Conservation (phyloP, 2,113 vertebrate species). For the Spea multiplicata region DNA sequence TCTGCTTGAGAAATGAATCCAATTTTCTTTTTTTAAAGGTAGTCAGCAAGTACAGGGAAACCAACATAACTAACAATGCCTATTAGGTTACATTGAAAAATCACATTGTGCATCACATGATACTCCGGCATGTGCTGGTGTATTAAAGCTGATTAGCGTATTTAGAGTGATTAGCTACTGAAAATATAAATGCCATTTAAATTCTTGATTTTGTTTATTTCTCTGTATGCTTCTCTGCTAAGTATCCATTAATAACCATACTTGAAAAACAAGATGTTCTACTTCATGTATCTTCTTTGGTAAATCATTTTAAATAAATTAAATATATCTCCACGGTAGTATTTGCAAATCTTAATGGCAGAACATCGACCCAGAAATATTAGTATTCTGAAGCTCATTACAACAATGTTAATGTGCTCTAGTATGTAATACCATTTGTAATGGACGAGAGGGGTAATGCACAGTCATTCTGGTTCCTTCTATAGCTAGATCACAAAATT, state of each 20-base stretch:
- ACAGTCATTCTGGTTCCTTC: neutral
- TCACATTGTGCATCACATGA: slow-evolving; percentile 28
- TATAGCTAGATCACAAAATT: neutral
- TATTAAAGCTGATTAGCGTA: slow-evolving; percentile 43
- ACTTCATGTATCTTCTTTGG: slow-evolving; percentile 27
- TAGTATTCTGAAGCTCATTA: slow-evolving; percentile 31
- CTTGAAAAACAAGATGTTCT: slow-evolving; percentile 46
- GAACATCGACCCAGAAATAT: slow-evolving; percentile 29
- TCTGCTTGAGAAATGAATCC: slow-evolving; percentile 43
- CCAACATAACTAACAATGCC: slow-evolving; percentile 43
- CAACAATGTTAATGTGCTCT: slow-evolving; percentile 1
- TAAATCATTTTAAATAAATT: slow-evolving; percentile 45
- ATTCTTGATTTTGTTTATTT: slow-evolving; percentile 44
- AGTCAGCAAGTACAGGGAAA: slow-evolving; percentile 47
- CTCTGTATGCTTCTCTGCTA: slow-evolving; percentile 24
- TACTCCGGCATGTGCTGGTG: slow-evolving; percentile 16
- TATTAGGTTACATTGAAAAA: slow-evolving; percentile 39
- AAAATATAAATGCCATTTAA: slow-evolving; percentile 34
- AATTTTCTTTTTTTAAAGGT: slow-evolving; percentile 47
- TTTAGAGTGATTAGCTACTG: slow-evolving; percentile 39
- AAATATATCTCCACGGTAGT: slow-evolving; percentile 32
- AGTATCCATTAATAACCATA: slow-evolving; percentile 41
- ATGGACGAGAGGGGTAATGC: neutral
- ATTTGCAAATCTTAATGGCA: slow-evolving; percentile 34
- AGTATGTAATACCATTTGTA: neutral